Base-by-base conservation (phyloP, 2,888 invertebrate genomes). In the Agrochola lychnidis region DNA sequence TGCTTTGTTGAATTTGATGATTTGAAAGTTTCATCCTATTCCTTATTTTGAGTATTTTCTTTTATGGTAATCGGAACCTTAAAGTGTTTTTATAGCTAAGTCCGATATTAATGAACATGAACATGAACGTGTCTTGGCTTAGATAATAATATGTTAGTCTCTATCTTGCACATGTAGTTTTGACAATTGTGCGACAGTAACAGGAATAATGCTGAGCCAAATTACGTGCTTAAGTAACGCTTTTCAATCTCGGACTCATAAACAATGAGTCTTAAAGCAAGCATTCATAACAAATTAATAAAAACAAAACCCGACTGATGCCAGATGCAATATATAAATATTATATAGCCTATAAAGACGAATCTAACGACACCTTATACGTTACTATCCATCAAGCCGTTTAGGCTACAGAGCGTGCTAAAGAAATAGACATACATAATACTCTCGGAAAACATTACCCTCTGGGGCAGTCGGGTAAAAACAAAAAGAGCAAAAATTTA, bases 1-100 rank as follows among this genome's bases (percentile, higher is more conserved):
- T 57, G 68, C 62, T 72, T 68, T 53, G 64, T 61, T 61, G 16
- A n/a, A 22, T 25, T 62, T 72, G n/a, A 19, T 48, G 40, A 40
- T 76, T 68, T 56, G 1, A 62, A 62, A 56, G n/a, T 4, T 30
- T 16, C 5, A 40, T 22, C 30, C 3, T 14, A 4, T 25, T 12
- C 19, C 12, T 10, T 16, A 25, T 59, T 22, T 30, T 51, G 0
- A 6, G 19, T 51, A 19, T 51, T 51, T 51, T 51, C 19, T 51
- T 16, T 51, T 2, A 19, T 7, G 40, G 0, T 25, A 25, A 19
- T 19, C 10, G 14, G 19, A 25, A 42, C 14, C 16, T 16, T 5
- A 19, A 5, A 42, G 12, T 56, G 1, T n/a, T 56, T n/a, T n/a
- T 53, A n/a, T n/a, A 4, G 1, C 53, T 53, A n/a, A 53, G 7